Evolutionary conservation across 2,113 vertebrate genomes (phyloP).

Genomic region (Zootoca vivipara): DNA sequence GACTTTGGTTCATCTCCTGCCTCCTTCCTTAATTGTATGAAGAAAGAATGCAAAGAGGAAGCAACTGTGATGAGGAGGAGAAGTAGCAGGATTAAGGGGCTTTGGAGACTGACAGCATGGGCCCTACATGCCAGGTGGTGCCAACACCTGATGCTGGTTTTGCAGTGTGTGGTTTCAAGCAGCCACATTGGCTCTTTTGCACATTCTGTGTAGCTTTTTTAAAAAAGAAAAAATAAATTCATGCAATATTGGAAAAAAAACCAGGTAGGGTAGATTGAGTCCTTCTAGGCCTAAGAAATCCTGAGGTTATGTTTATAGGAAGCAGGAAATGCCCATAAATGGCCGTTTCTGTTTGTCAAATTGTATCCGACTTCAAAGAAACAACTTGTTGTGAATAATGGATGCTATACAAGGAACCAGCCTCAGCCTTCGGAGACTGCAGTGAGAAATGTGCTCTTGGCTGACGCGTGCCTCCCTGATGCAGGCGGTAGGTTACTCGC

Average conservation of each 20-base stretch:
- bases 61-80: not conserved
- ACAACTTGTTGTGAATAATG: conserved; percentile 4
- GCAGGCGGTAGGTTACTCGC: conserved; percentile 34
- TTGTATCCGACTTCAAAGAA: conserved; percentile 12
- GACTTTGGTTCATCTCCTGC: no score
- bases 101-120: not conserved
- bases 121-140: not conserved
- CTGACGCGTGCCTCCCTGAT: conserved; percentile 22
- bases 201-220: not conserved
- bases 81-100: not conserved
- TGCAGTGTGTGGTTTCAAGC: not conserved
- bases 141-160: not conserved
- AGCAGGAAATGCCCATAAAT: not conserved
- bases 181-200: not conserved
- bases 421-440: not conserved
- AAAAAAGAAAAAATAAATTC: not conserved
- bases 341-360: not conserved
- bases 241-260: not conserved
- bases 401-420: not conserved
- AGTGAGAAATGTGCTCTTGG: conserved; percentile 20
- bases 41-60: not conserved
- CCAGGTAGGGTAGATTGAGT: not conserved
- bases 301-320: not conserved
- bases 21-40: not conserved
- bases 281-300: not conserved